A percentile compares a stretch with the other conserved stretches of the same genome.
Conservation (phyloP, 2,113 vertebrate genomes). For the Spheniscus mendiculus region DNA sequence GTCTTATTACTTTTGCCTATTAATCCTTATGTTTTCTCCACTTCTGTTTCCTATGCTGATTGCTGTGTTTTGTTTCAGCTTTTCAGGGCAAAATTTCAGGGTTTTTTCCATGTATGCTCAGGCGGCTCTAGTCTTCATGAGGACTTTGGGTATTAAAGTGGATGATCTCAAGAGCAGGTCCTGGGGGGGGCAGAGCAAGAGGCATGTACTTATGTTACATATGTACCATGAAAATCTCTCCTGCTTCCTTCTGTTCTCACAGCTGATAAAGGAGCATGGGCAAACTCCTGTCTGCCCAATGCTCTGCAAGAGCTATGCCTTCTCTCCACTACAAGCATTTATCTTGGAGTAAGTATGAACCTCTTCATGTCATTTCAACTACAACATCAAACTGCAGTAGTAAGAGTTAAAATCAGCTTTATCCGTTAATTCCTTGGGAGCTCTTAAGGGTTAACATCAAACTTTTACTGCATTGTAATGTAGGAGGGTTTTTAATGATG, state of each 20-base stretch:
- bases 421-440: not conserved
- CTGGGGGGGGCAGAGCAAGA: not conserved
- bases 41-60: no score
- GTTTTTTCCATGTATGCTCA: not conserved
- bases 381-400: not conserved
- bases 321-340: accelerated
- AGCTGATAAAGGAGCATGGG: accelerated
- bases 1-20: not conserved
- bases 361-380: not conserved
- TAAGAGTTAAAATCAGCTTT: not conserved
- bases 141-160: not conserved
- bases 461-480: not conserved
- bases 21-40: not conserved
- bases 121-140: not conserved
- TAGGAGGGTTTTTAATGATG: not conserved
- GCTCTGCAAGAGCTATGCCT: not conserved
- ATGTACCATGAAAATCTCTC: not conserved
- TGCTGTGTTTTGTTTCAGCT: not conserved
- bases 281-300: accelerated
- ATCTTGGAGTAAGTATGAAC: accelerated
- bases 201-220: accelerated
- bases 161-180: not conserved
- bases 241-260: not conserved
- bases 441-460: not conserved
- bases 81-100: not conserved